Evolutionary conservation across 2,888 invertebrate species (phyloP).

Genomic region (Netelia virgata): DNA sequence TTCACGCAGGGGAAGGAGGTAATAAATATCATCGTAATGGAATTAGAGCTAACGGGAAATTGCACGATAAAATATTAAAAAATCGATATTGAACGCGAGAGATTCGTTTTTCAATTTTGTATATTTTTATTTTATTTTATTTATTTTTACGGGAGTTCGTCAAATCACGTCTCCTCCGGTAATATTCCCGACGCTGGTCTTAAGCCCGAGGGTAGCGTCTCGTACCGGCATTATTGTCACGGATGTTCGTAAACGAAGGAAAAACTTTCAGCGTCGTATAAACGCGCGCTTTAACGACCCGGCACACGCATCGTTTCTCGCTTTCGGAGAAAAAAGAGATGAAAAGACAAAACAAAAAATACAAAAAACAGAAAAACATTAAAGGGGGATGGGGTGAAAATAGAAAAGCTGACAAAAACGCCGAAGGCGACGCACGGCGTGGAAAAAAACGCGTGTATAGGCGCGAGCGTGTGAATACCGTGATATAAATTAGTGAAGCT

Average conservation of each 20-base stretch:
- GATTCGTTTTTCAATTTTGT: neutral
- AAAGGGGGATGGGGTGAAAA: slow-evolving; percentile 19
- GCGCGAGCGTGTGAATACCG: slow-evolving; percentile 6
- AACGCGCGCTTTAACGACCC: slow-evolving; percentile 65
- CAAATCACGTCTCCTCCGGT: slow-evolving; percentile 32
- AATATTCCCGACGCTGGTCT: slow-evolving; percentile 1
- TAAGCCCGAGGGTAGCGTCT: slow-evolving; percentile 30
- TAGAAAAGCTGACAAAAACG: slow-evolving; percentile 48
- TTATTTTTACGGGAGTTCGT: slow-evolving; percentile 20
- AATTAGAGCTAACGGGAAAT: too few relatives aligned
- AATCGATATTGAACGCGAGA: slow-evolving; percentile 31
- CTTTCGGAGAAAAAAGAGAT: slow-evolving; percentile 35
- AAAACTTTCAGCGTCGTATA: slow-evolving; percentile 55
- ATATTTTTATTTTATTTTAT: neutral
- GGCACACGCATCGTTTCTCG: slow-evolving; percentile 24
- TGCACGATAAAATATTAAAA: neutral
- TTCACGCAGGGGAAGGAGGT: too few relatives aligned
- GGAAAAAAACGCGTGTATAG: neutral
- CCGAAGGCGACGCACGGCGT: slow-evolving; percentile 37
- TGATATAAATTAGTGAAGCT: slow-evolving; percentile 38
- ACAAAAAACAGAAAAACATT: neutral
- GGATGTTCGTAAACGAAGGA: slow-evolving; percentile 61
- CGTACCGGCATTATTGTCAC: slow-evolving; percentile 37
- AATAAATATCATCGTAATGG: too few relatives aligned
- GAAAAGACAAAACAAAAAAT: neutral